These are phyloP conservation scores for Papilio protenor DNA, from an alignment of 2,888 invertebrate genomes.

Conservation along the genomic window DNA sequence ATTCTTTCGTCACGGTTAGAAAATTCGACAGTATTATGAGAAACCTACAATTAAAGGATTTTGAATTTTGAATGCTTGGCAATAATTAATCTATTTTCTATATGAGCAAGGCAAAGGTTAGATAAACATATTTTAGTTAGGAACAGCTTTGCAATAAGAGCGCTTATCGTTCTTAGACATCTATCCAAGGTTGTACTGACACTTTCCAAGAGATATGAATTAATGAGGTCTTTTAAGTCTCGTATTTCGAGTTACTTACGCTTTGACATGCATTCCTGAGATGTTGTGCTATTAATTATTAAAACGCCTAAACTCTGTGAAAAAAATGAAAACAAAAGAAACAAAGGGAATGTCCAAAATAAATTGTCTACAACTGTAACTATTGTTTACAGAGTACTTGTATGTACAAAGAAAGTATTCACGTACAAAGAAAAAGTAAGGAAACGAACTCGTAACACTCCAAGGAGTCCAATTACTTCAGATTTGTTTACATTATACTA, in stretches of 20 bases:
- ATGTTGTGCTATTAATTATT: background rate
- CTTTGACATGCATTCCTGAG: slow-evolving; percentile 1
- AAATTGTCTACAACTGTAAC: background rate
- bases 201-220: slow-evolving; percentile 17
- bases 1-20: background rate
- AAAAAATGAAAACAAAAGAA: background rate
- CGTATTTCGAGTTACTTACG: background rate
- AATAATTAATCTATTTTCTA: too few species aligned
- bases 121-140: too few species aligned
- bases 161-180: background rate
- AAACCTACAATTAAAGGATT: too few species aligned
- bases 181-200: slow-evolving; percentile 1
- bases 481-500: background rate
- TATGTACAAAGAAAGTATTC: background rate
- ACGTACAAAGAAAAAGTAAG: background rate
- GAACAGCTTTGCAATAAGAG: background rate
- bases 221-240: background rate
- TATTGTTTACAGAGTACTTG: background rate
- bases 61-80: too few species aligned
- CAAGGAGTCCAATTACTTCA: background rate
- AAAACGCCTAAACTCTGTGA: slow-evolving; percentile 8
- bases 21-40: background rate
- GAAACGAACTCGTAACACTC: background rate
- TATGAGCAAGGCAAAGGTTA: too few species aligned
- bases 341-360: background rate